A percentile compares a stretch with the other conserved stretches of the same genome.
phyloP scores from a whole-genome alignment of 2,888 invertebrate genomes.

The Tetragonula carbonaria region DNA sequence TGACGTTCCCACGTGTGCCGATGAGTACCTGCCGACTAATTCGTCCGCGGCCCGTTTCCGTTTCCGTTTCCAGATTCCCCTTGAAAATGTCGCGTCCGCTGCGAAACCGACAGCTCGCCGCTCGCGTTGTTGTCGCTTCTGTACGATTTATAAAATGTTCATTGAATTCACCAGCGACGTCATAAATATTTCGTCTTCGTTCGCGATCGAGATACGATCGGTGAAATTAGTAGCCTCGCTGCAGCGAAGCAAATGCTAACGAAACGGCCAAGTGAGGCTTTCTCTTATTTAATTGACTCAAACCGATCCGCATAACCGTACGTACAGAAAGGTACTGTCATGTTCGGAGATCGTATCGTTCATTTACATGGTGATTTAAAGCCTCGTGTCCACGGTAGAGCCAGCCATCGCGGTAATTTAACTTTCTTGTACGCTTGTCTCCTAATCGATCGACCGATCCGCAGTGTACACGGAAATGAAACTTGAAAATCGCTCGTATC shows the following conservation, averaged over 20 bases:
- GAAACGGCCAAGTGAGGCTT: constrained; percentile 40
- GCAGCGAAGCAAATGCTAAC: background rate
- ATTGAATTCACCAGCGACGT: background rate
- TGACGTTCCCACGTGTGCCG: background rate
- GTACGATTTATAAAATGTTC: constrained; percentile 9
- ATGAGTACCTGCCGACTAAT: background rate
- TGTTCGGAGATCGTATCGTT: constrained; percentile 51
- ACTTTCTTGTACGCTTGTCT: constrained; percentile 5
- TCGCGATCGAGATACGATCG: constrained; percentile 35
- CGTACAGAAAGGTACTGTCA: constrained; percentile 20
- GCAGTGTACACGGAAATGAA: background rate
- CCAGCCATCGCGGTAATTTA: constrained; percentile 22
- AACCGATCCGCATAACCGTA: constrained; percentile 22
- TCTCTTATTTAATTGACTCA: constrained; percentile 56
- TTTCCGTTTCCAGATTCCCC: background rate
- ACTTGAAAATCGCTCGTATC: background rate
- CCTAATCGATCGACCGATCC: constrained; percentile 17
- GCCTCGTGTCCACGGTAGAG: background rate
- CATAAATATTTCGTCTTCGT: constrained; percentile 19
- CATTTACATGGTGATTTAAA: constrained; percentile 49
- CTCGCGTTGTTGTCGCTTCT: background rate
- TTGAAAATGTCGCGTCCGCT: background rate
- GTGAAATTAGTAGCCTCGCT: constrained; percentile 42
- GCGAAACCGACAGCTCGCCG: background rate
- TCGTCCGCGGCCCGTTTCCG: background rate